Conservation (phyloP, 1,140 invertebrate genomes). For the Hycleus cichorii region DNA sequence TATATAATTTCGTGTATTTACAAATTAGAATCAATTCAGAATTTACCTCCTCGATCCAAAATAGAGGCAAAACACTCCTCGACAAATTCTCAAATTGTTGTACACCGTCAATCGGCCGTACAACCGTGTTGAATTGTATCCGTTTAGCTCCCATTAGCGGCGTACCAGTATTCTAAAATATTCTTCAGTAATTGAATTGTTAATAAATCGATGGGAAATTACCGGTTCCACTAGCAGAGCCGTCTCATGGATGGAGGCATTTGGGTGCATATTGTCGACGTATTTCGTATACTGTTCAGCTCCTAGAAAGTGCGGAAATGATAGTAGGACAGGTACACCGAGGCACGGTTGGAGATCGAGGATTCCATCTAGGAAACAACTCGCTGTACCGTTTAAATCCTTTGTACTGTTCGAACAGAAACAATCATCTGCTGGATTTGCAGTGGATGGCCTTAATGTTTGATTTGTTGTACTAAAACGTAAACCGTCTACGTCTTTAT, state of each 20-base stretch:
- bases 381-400: conserved; percentile 16
- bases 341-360: conserved; percentile 28
- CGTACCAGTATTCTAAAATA: conserved; percentile 18
- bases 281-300: neutral
- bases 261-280: neutral
- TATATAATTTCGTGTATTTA: neutral
- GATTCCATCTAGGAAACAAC: conserved; percentile 29
- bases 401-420: conserved; percentile 26
- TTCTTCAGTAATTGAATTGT: neutral
- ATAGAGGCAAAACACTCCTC: conserved; percentile 12
- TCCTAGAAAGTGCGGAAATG: conserved; percentile 27
- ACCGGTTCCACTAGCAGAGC: conserved; percentile 2
- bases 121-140: conserved; percentile 19
- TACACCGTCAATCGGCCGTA: conserved; percentile 9
- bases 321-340: conserved; percentile 28
- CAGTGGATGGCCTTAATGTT: conserved; percentile 11
- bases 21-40: neutral
- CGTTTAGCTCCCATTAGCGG: conserved; percentile 12
- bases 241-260: conserved; percentile 1
- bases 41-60: conserved; percentile 22
- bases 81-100: conserved; percentile 4
- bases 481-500: conserved; percentile 24
- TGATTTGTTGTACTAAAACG: conserved; percentile 14
- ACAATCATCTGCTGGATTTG: conserved; percentile 23
- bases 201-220: neutral